These are phyloP conservation scores for Sebastes fasciatus DNA, from an alignment of 2,113 vertebrate genomes.

Conservation along the genomic window DNA sequence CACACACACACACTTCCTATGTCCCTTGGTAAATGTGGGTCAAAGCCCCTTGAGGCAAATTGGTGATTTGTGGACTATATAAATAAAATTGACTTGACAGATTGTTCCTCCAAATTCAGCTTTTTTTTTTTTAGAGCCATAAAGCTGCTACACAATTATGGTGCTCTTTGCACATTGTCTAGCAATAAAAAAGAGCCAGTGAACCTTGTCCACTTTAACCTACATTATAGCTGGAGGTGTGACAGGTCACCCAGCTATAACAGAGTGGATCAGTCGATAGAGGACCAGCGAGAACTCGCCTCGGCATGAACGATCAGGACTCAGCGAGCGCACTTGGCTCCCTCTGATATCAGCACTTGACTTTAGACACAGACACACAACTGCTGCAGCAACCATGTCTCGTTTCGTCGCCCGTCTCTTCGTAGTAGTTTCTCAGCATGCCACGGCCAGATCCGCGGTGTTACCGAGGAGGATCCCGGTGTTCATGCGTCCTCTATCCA, in stretches of 20 bases:
- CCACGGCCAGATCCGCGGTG: slow-evolving; percentile 13
- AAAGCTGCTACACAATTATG: not conserved
- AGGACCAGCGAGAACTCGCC: slow-evolving; percentile 42
- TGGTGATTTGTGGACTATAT: not conserved
- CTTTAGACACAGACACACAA: slow-evolving; percentile 29
- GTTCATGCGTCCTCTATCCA: slow-evolving; percentile 66
- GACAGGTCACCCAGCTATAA: slow-evolving; percentile 23
- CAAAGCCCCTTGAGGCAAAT: not conserved
- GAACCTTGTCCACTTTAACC: slow-evolving; percentile 45
- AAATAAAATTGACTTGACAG: not conserved
- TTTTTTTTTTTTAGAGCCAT: not conserved
- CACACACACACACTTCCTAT: not conserved
- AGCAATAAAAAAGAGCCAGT: slow-evolving; percentile 27
- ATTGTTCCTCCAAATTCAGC: not conserved
- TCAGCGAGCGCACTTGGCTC: slow-evolving; percentile 20
- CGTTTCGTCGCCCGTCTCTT: slow-evolving; percentile 71
- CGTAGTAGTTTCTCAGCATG: slow-evolving; percentile 44
- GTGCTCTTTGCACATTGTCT: slow-evolving; percentile 27
- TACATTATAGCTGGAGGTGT: slow-evolving; percentile 19
- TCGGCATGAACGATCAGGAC: slow-evolving; percentile 21
- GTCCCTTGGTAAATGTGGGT: not conserved
- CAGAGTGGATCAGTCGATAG: not conserved
- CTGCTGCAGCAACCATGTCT: slow-evolving; percentile 74
- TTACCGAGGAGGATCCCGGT: slow-evolving; percentile 44
- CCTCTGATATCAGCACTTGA: slow-evolving; percentile 40